A percentile compares a stretch with the other conserved stretches of the same genome.
Conservation (phyloP, 2,113 vertebrate genomes). For the Microcebus tavaratra region DNA sequence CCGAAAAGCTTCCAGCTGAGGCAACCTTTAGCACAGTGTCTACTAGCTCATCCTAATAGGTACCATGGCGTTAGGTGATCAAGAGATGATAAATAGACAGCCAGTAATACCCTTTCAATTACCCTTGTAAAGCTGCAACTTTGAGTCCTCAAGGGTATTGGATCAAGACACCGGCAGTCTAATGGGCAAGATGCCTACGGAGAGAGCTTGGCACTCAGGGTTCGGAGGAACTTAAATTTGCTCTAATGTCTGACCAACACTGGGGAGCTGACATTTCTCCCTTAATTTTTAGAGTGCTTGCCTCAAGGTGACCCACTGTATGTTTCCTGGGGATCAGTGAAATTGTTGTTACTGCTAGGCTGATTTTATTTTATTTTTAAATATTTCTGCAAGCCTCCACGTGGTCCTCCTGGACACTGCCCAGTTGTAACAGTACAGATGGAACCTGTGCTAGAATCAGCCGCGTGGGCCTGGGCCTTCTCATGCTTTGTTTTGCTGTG, state of each 20-base stretch:
- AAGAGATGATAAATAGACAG: slow-evolving; percentile 73
- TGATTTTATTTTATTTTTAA: neutral
- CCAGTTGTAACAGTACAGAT: neutral
- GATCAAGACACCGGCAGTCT: slow-evolving; percentile 61
- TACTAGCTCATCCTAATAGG: slow-evolving; percentile 68
- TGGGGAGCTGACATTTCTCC: slow-evolving; percentile 6
- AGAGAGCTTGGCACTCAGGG: slow-evolving; percentile 2
- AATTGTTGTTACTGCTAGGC: neutral
- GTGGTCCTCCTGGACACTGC: no score
- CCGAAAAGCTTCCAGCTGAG: slow-evolving; percentile 49
- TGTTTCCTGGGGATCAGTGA: neutral
- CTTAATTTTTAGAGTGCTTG: neutral
- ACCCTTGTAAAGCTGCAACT: slow-evolving; percentile 74
- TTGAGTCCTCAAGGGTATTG: slow-evolving; percentile 68
- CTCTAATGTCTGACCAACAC: slow-evolving; percentile 3
- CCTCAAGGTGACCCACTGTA: slow-evolving; percentile 2
- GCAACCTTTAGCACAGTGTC: slow-evolving; percentile 46
- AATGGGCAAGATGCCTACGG: slow-evolving; percentile 65
- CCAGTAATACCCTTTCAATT: slow-evolving; percentile 72
- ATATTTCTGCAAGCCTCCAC: neutral
- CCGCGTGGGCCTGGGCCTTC: neutral
- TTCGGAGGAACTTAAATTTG: neutral
- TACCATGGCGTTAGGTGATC: slow-evolving; percentile 67
- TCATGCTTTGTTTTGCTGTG: neutral
- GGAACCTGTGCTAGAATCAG: neutral